Percentiles rank a stretch among this genome's conserved stretches.
phyloP scores from a whole-genome alignment of 2,797 vertebrate genomes.

The Darevskia nairensis region DNA sequence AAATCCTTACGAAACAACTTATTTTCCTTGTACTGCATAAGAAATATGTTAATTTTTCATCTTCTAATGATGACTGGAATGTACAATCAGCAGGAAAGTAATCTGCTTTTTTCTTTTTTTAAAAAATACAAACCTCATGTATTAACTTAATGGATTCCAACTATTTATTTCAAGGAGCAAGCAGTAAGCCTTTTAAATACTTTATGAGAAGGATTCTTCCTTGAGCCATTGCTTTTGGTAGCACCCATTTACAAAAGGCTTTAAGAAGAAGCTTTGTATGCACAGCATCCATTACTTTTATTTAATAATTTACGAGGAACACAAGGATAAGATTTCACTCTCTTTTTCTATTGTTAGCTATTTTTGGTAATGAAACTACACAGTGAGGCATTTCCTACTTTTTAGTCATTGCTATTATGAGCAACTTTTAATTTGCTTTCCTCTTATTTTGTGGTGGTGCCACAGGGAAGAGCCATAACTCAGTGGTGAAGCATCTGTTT shows the following conservation, averaged over 20 bases:
- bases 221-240: conserved; percentile 45
- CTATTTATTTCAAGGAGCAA: conserved; percentile 48
- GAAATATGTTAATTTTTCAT: conserved; percentile 31
- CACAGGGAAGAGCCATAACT: neutral
- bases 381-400: conserved; percentile 35
- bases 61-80: conserved; percentile 22
- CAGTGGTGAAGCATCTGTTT: too few relatives aligned
- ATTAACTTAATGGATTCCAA: conserved; percentile 28
- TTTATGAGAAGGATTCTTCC: conserved; percentile 54
- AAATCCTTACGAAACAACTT: neutral
- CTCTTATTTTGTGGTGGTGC: neutral
- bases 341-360: neutral
- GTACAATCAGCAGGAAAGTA: conserved; percentile 24
- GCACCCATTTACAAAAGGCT: conserved; percentile 46
- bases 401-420: conserved; percentile 32
- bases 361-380: conserved; percentile 35
- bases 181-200: conserved; percentile 46
- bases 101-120: neutral
- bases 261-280: conserved; percentile 49
- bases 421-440: conserved; percentile 42
- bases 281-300: conserved; percentile 38
- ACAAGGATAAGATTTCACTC: neutral
- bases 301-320: conserved; percentile 54
- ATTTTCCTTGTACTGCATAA: conserved; percentile 32
- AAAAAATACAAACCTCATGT: conserved; percentile 15